A percentile compares a stretch with the other conserved stretches of the same genome.
These are phyloP conservation scores for Simalia tracyae DNA, from an alignment of 2,797 vertebrate species.

Conservation along the genomic window DNA sequence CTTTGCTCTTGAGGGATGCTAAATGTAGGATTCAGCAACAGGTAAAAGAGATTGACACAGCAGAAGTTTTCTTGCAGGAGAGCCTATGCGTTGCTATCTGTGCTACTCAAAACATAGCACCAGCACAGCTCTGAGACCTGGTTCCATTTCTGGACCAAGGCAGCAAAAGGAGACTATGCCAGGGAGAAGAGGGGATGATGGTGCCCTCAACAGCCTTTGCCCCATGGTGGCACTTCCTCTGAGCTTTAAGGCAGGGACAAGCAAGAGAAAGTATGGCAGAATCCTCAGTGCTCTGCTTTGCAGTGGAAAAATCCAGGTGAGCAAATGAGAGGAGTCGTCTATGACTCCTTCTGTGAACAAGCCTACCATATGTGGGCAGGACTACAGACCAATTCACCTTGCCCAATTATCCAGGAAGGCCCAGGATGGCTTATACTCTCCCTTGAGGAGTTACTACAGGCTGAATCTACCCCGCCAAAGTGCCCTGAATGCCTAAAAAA, in stretches of 20 bases:
- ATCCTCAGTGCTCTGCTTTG: background rate
- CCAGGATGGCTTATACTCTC: no score
- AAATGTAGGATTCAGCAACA: background rate
- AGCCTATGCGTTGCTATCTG: background rate
- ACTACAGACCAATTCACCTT: no score
- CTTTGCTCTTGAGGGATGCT: conserved; percentile 52
- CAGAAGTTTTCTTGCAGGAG: background rate
- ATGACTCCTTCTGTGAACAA: no score
- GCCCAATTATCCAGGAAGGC: no score
- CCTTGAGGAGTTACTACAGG: no score
- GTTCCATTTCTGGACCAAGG: background rate
- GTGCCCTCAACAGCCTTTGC: background rate
- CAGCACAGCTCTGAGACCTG: background rate
- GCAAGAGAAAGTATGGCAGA: background rate
- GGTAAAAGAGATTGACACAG: rapidly evolving
- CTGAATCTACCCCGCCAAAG: no score
- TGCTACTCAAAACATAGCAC: background rate
- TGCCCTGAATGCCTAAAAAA: no score
- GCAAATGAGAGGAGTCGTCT: no score
- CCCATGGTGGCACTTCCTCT: background rate
- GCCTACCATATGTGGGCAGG: no score
- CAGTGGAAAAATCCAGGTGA: no score
- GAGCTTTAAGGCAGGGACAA: background rate
- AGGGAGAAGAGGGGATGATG: background rate
- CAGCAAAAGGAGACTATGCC: background rate